Evolutionary conservation across 1,140 invertebrate species (phyloP).

Genomic region (Rhizoglyphus robini): DNA sequence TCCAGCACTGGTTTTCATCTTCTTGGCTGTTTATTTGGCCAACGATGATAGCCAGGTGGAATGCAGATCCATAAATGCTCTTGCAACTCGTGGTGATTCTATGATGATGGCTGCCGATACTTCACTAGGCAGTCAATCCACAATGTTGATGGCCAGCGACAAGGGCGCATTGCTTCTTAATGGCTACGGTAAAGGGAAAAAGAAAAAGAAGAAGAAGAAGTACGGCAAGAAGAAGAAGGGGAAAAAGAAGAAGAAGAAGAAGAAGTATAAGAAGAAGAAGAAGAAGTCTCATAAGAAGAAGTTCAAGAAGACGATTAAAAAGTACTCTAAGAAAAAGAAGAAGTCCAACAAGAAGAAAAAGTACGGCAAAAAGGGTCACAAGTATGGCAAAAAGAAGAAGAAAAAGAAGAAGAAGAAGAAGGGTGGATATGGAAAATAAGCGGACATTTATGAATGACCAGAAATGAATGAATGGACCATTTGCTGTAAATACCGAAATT

Average conservation of each 20-base stretch:
- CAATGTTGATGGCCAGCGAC: no score
- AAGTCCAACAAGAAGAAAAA: no score
- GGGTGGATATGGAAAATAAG: no score
- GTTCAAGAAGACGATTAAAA: neutral
- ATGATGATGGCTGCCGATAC: neutral
- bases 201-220: constrained; percentile 4
- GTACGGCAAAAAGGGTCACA: neutral
- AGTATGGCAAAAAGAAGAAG: neutral
- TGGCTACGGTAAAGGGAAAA: neutral
- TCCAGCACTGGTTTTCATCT: neutral
- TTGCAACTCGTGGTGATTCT: neutral
- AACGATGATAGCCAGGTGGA: neutral
- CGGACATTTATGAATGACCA: no score
- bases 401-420: no score
- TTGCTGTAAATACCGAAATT: no score
- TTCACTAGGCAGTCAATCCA: neutral
- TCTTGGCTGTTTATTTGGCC: neutral
- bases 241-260: neutral
- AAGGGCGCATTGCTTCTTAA: neutral
- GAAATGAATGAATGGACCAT: no score
- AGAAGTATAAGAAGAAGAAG: neutral
- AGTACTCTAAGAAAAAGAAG: neutral
- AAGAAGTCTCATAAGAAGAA: neutral
- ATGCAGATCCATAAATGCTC: neutral
- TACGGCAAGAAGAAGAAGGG: neutral